A percentile compares a stretch with the other conserved stretches of the same genome.
Evolutionary conservation across 2,113 vertebrate species (phyloP).

Genomic region (Macquaria ambigua): DNA sequence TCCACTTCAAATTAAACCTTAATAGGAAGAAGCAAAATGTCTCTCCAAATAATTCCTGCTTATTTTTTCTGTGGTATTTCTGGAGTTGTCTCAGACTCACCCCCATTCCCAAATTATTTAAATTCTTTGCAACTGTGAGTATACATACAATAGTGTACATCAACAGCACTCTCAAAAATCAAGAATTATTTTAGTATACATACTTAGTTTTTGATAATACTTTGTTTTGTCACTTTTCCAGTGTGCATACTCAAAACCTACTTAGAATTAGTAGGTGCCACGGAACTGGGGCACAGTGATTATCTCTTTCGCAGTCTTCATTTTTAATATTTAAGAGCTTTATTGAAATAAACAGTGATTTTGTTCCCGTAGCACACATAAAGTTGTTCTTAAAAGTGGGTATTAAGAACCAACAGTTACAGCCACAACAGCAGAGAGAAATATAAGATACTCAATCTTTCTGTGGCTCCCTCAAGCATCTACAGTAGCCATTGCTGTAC

Average conservation of each 20-base stretch:
- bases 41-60: background rate
- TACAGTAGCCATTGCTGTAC: background rate
- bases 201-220: background rate
- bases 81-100: background rate
- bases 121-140: background rate
- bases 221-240: background rate
- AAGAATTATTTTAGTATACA: background rate
- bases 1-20: background rate
- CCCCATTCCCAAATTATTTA: background rate
- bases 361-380: background rate
- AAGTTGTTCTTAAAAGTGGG: background rate
- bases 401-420: background rate
- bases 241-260: background rate
- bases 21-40: background rate
- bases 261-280: background rate
- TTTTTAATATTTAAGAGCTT: background rate
- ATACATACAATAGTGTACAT: background rate
- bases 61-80: background rate
- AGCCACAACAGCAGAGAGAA: background rate
- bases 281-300: background rate
- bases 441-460: background rate
- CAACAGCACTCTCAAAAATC: background rate
- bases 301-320: background rate
- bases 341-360: background rate
- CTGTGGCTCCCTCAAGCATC: background rate